These are phyloP conservation scores for Phalacrocorax brasilianus DNA, from an alignment of 2,113 vertebrate genomes.

Conservation along the genomic window DNA sequence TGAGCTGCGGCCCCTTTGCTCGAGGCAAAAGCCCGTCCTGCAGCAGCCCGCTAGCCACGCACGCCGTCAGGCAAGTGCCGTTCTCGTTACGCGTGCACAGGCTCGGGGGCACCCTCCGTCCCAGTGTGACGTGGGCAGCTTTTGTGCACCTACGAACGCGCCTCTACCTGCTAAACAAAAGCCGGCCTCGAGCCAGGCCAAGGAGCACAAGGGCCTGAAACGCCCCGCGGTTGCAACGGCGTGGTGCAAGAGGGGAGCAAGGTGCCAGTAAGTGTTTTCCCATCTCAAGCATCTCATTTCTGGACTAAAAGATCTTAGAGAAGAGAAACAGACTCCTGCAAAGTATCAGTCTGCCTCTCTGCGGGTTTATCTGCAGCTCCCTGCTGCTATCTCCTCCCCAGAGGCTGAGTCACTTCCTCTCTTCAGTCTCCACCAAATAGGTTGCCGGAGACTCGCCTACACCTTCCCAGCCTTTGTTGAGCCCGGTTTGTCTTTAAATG, in stretches of 20 bases:
- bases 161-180: not conserved
- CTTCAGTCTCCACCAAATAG: not conserved
- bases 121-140: fast-evolving
- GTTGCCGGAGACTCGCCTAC: not conserved
- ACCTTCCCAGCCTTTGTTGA: not conserved
- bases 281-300: not conserved
- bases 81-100: not conserved
- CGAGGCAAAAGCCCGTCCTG: not conserved
- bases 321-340: not conserved
- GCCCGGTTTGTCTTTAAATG: not conserved
- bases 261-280: not conserved
- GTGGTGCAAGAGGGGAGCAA: not conserved
- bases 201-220: not conserved
- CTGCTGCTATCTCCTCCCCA: not conserved
- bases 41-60: not conserved
- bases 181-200: not conserved
- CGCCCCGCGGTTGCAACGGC: not conserved
- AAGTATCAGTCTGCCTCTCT: not conserved
- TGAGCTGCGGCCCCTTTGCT: not conserved
- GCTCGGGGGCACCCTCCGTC: not conserved
- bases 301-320: not conserved
- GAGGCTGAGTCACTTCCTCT: not conserved
- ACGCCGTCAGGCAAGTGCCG: not conserved
- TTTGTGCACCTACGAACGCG: not conserved
- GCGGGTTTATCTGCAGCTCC: not conserved